Percentiles rank a stretch among this genome's conserved stretches.
phyloP scores from a whole-genome alignment of 2,888 invertebrate species.

The Pycnomerus fuliginosus region DNA sequence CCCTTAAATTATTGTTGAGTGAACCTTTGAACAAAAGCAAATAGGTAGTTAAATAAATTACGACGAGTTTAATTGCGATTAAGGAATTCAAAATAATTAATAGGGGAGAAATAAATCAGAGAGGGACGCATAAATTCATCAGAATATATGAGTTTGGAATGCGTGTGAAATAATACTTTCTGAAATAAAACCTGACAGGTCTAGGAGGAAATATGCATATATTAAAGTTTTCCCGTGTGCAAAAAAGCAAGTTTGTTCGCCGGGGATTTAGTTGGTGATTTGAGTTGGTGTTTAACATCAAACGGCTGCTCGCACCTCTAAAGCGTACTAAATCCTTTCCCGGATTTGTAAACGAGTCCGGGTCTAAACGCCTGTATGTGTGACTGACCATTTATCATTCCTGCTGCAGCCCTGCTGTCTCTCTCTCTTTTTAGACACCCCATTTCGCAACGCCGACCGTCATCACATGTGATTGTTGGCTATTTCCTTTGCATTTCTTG shows the following conservation, averaged over 20 bases:
- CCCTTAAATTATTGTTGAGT: no score
- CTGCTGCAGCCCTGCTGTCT: constrained; percentile 41
- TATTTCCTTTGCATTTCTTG: constrained; percentile 24
- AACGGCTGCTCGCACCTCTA: constrained; percentile 48
- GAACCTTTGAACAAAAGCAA: no score
- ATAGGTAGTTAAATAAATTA: no score
- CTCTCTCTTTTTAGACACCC: constrained; percentile 18
- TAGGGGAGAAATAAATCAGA: no score
- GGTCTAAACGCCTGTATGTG: constrained; percentile 51
- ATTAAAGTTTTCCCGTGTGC: constrained; percentile 32
- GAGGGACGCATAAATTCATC: constrained; percentile 21
- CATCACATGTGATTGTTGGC: constrained; percentile 25
- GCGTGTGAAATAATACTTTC: constrained; percentile 19
- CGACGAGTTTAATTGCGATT: no score
- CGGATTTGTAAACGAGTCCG: constrained; percentile 53
- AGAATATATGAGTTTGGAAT: constrained; percentile 9
- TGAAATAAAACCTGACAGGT: constrained; percentile 29
- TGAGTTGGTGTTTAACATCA: constrained; percentile 40
- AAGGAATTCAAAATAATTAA: no score
- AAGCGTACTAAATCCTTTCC: constrained; percentile 52
- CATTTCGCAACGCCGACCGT: constrained; percentile 23
- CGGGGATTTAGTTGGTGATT: constrained; percentile 38
- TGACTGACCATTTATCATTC: constrained; percentile 55
- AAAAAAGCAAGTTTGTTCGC: constrained; percentile 35
- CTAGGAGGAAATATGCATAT: constrained; percentile 33